Base-by-base conservation (phyloP, 2,888 invertebrate species). In the Ormia ochracea region DNA sequence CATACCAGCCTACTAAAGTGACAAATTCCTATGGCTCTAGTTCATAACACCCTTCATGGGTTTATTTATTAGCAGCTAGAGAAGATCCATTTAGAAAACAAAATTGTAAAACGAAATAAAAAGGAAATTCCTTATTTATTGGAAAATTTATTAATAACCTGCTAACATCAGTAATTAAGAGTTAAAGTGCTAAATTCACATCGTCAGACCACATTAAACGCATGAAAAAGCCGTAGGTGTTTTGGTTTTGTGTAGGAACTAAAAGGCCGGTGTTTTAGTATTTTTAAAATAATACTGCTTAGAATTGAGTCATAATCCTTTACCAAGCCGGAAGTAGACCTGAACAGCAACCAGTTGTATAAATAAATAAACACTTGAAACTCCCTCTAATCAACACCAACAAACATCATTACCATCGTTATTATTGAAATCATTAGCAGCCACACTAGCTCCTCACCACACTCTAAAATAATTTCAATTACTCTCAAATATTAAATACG, bases 401-500 rank as follows among this genome's bases (percentile, higher is more conserved):
- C 38, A 38, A 43, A 56, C 36, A 61, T 28, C 52, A 38, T 33
- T 26, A 41, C n/a, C 52, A 48, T 43, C 48, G 31, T 63, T 63
- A 69, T 52, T 65, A 52, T 50, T 54, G 41, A 61, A 54, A 50
- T 45, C 48, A 70, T 61, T 61, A 72, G 59, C 33, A 48, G 58
- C 59, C 19, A 56, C 43, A 56, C 21, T 56, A 41, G 38, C 68
- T 52, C 43, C 28, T 52, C 61, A 43, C 23, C 72, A 43, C 45
- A 54, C 77, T 78, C 59, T 52, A 74, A 65, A 69, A 74, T 74
- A 38, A 79, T 75, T 75, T 79, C 74, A 79, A 79, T 79, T 74
- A 75, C 74, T 72, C 78, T 79, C 72, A 73, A 63, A 61, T 79
- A 74, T 65, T 70, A 74, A 69, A 76, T 80, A 80, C 75, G 75